Evolutionary conservation across 1,140 invertebrate species (phyloP), one percentile per base, ranked within the genome.

Genomic region (Drosophila littoralis): DNA sequence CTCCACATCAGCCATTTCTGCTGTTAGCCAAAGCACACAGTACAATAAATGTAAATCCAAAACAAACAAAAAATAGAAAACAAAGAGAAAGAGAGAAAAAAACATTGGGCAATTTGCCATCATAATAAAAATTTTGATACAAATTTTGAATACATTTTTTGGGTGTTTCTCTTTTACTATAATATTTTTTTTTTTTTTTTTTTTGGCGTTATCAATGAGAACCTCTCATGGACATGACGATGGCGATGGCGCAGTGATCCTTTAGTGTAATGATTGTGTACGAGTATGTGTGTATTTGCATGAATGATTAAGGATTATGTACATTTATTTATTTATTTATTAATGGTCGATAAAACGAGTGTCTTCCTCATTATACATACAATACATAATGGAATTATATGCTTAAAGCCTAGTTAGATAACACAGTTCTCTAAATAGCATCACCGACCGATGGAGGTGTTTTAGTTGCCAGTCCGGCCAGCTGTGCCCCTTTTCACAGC

Each of bases 1-100:
- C 43, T 91, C 84, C 90, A 91, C 90, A 83, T 83, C 79, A 64
- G 50, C 13, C 42, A 51, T 57, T 51, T 77, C 86, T 69, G 81
- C 64, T 68, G 70, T 63, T 50, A 42, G 59, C 60, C 50, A 75
- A 59, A 64, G 52, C 36, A 66, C 38, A 70, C 48, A 60, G 32
- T 57, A 46, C 40, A 52, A 81, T 54, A 63, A 72, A 63, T 64
- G 69, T 66, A 73, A 73, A 68, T 67, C 61, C 76, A 64, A 86
- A 59, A 76, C 13, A 67, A 68, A 69, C 52, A 60, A 79, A 70
- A 66, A 55, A 66, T 71, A 15, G 60, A 63, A 77, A 71, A 66
- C 52, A 78, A 72, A 79, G 63, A 69, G 64, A 88, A 83, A 80
- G 55, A 79, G 65, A 86, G 36, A 89, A 33, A 69, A 68, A 55